Evolutionary conservation across 2,113 vertebrate genomes (phyloP), one percentile per base, ranked within the genome.

Genomic region (Lipophrys pholis): DNA sequence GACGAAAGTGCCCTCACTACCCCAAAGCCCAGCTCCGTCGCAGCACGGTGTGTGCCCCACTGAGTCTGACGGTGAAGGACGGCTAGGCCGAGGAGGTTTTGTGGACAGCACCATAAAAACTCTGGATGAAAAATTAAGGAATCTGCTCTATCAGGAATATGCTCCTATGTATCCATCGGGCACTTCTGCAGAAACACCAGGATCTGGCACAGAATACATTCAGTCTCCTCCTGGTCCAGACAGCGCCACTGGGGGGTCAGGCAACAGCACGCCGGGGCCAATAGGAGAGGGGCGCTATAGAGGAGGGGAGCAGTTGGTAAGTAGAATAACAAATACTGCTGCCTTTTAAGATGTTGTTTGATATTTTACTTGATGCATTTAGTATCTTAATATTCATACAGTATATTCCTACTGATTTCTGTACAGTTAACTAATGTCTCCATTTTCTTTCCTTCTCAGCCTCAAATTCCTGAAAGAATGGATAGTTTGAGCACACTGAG

Each of bases 71-170:
- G 93, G 95, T 0, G 98, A 99, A 88, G 96, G 96, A 0, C 94
- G 96, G 6, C 95, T 95, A 4, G 95, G 93, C 6, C 87, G 97
- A 11, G 94, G 96, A 6, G 95, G 96, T 82, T 99, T 98, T 0
- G 95, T 97, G 8, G 97, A 99, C 90, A 97, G 93, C 88, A 97
- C 97, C 0, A 99, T 99, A 55, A 99, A 98, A 91, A 97, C 96
- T 15, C 92, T 99, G 1, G 98, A 99, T 3, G 98, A 99, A 90
- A 99, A 99, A 73, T 82, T 99, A 21, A 94, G 98, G 64, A 99
- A 96, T 54, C 86, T 99, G 60, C 95, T 99, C 1, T 99, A 99
- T 87, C 98, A 99, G 90, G 98, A 99, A 48, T 97, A 97, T 0
- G 93, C 95, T 11, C 96, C 96, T 0, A 95, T 96, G 75, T 96